Evolutionary conservation across 2,888 invertebrate genomes (phyloP), one percentile per base, ranked within the genome.

Genomic region (Lycocerus yunnanus): DNA sequence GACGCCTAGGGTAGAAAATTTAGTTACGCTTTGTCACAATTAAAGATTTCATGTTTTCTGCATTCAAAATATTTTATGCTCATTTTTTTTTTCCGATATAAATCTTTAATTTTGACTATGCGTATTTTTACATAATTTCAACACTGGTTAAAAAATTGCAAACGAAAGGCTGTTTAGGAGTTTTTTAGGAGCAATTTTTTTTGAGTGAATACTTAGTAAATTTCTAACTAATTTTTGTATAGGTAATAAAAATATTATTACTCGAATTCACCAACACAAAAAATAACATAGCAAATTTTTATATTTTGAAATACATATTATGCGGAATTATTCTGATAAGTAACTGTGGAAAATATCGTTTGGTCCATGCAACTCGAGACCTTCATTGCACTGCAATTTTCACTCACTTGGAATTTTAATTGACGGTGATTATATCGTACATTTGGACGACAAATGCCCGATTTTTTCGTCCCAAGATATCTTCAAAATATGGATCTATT

Each of bases 101-200:
- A 61, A 60, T 68, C 72, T 74, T 68, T 24, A 74, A 74, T 74
- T 74, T 74, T 74, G 74, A 74, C 68, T 70, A 21, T 24, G 68
- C 71, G 74, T 71, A 60, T 9, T 8, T 67, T 15, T 67, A 24
- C 15, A n/a, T 74, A 27, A 68, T 71, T 20, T 71, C 16, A 58
- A 61, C 43, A 24, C 63, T 71, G 24, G 71, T 71, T 68, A 27
- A n/a, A 66, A 43, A 67, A 43, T 43, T 68, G 27, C 16, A 43
- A 43, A 68, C 68, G 15, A 75, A 75, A 75, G 75, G 75, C 75
- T 75, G 75, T 75, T 75, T 75, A 75, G 43, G 75, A 75, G 72
- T 75, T 65, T 16, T 67, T 58, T 67, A 67, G 16, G 43, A 20
- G 18, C 61, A 6, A 63, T 63, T 63, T 63, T 63, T 18, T 63